Evolutionary conservation across 2,888 invertebrate species (phyloP), one percentile per base, ranked within the genome.

Genomic region (Xanthorhoe spadicearia): DNA sequence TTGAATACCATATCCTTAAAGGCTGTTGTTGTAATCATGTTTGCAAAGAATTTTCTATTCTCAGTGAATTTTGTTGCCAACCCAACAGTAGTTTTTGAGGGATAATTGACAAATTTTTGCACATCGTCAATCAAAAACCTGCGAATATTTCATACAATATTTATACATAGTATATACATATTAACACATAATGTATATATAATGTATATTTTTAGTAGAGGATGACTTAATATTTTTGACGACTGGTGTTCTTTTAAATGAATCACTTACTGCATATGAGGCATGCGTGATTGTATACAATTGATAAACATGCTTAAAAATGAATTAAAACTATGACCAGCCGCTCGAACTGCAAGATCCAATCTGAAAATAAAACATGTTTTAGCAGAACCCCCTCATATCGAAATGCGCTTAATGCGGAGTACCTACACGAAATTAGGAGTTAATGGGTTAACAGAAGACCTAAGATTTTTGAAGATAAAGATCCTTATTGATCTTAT

Each of bases 1-100:
- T 73, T 78, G n/a, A 72, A 75, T n/a, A 91, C 43, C 80, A 86
- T 84, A 19, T 80, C 80, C 75, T 84, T 89, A 61, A 91, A 92
- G 0, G 70, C 79, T 0, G 77, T 59, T 28, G 86, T 82, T 28
- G 75, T 75, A 32, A 92, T 78, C 74, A 92, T 73, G 68, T 92
- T 90, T 7, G 89, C 87, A 59, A 92, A 90, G 75, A 87, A 91
- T 60, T 88, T 90, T 35, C 89, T 80, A 68, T 92, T 90, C n/a
- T 66, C 77, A 2, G 89, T 88, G 70, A 85, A 87, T 69, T 83
- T 84, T 13, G 84, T 86, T 0, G 83, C 81, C 49, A 81, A 81
- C 1, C 91, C 92, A 10, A 92, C 85, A 1, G 92, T 92, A 0
- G 92, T 91, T 75, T 82, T 87, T 9, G 87, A 78, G 7, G 85